phyloP scores from a whole-genome alignment of 2,113 vertebrate genomes.

The Ardeotis arabs region DNA sequence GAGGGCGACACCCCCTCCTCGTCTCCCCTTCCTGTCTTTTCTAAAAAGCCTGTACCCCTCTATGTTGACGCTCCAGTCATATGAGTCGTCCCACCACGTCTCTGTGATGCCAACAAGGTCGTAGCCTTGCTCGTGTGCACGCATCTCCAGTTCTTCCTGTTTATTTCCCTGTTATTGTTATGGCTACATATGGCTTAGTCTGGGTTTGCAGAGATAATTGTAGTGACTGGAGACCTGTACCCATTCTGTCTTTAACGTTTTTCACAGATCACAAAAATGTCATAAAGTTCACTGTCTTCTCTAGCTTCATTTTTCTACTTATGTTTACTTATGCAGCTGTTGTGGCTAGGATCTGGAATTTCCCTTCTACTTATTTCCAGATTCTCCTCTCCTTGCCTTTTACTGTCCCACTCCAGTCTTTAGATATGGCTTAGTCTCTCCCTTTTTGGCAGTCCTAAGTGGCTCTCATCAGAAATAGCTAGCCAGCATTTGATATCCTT shows the following conservation, averaged over 20 bases:
- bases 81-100: too few species aligned
- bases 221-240: background rate
- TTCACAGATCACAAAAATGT: background rate
- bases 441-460: background rate
- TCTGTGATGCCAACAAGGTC: too few species aligned
- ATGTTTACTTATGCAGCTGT: background rate
- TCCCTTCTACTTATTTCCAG: background rate
- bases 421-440: background rate
- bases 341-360: background rate
- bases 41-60: too few species aligned
- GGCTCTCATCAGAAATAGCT: background rate
- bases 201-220: background rate
- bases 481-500: background rate
- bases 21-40: too few species aligned
- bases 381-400: background rate
- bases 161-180: background rate
- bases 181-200: background rate
- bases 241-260: background rate
- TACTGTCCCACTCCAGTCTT: background rate
- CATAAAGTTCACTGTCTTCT: background rate
- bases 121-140: too few species aligned
- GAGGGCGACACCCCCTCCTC: too few species aligned
- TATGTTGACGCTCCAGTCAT: too few species aligned
- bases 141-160: too few species aligned
- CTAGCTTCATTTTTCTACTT: background rate